Evolutionary conservation across 2,888 invertebrate genomes (phyloP).

Genomic region (Zootermopsis nevadensis): DNA sequence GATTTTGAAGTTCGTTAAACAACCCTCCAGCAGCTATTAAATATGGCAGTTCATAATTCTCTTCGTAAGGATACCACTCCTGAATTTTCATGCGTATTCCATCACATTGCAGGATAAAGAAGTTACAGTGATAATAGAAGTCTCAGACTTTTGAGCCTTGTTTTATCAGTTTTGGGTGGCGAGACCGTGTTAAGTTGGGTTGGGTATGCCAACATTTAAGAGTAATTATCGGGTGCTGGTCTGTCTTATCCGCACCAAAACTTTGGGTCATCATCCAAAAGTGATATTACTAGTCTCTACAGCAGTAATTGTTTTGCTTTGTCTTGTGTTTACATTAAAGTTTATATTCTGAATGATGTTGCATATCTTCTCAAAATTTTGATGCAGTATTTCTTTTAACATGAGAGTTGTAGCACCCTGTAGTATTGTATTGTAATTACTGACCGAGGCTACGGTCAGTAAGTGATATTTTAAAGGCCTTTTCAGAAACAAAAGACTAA

Average conservation of each 20-base stretch:
- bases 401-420: neutral
- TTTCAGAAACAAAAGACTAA: conserved; percentile 29
- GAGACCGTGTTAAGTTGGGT: too few relatives aligned
- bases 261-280: too few relatives aligned
- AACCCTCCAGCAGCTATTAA: neutral
- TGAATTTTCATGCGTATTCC: neutral
- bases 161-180: too few relatives aligned
- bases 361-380: neutral
- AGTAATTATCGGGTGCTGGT: too few relatives aligned
- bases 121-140: neutral
- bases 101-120: neutral
- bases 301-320: too few relatives aligned
- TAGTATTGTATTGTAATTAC: conserved; percentile 14
- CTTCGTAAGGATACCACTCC: neutral
- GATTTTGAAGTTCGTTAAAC: neutral
- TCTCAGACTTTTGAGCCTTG: too few relatives aligned
- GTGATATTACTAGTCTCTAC: too few relatives aligned
- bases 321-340: neutral
- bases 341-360: neutral
- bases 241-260: too few relatives aligned
- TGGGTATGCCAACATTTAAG: too few relatives aligned
- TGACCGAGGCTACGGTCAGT: conserved; percentile 30
- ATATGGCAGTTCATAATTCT: neutral
- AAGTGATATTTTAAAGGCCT: conserved; percentile 43
- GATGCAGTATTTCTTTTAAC: neutral